Base-by-base conservation (phyloP, 2,797 vertebrate genomes). In the Gorsachius magnificus region DNA sequence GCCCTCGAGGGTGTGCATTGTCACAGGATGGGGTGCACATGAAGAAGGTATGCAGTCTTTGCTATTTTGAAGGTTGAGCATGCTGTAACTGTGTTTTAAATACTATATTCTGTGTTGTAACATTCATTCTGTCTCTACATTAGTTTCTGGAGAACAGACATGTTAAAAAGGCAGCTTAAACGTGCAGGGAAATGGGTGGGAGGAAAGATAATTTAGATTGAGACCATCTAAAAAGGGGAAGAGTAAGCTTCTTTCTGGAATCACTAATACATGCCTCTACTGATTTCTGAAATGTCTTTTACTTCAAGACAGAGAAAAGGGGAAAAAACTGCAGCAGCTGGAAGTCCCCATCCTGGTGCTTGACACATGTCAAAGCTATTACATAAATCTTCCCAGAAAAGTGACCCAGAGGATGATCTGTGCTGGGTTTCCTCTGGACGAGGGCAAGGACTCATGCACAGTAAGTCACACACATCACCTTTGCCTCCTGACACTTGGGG, bases 341-440 rank as follows among this genome's bases (percentile, higher is more conserved):
- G 91, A 98, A 90, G 96, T 97, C 15, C 90, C 95, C 35, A 74
- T 98, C 57, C 70, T 98, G 82, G 50, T 61, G 19, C 91, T 72
- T 25, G 92, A 95, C 10, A 58, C n/a, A 3, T 97, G 97, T 87
- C 95, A 96, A 61, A 88, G 53, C 18, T 92, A 87, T 54, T 96
- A 96, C 6, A 2, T 13, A 36, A 91, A 87, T 31, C 61, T 96
- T 77, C 89, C 95, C 41, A 79, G n/a, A 13, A 60, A 43, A 48
- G 90, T 96, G 65, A 97, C 90, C 14, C 74, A 90, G 50, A 87
- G 38, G 45, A 95, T 94, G 94, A 74, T 97, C 43, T 98, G 98
- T 95, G 97, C 96, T 43, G 97, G 97, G 57, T 97, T 94, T 41
- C 92, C 95, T 65, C 70, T 83, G 61, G 83, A 91, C 57, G 83